Percentiles rank a stretch among this genome's conserved stretches.
Evolutionary conservation across 2,113 vertebrate genomes (phyloP).

Genomic region (Cephalopterus ornatus): DNA sequence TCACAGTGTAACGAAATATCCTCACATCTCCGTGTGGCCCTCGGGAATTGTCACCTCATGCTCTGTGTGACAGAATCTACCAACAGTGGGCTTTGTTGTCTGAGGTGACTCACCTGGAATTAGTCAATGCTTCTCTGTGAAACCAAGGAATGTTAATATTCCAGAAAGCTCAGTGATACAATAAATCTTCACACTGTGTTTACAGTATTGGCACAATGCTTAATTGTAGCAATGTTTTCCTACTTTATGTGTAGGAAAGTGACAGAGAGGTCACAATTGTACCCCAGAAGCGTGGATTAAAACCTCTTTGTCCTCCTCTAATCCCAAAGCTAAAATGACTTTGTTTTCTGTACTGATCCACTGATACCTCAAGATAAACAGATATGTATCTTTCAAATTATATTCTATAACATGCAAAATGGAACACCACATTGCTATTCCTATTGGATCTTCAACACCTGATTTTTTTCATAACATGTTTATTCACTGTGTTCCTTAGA

Average conservation of each 20-base stretch:
- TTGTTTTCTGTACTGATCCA: neutral
- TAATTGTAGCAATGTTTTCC: neutral
- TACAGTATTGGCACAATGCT: neutral
- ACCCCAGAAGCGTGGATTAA: neutral
- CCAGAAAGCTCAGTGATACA: neutral
- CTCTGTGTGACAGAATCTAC: neutral
- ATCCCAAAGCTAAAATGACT: neutral
- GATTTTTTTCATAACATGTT: neutral
- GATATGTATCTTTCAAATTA: neutral
- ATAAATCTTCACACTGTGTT: neutral
- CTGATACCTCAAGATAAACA: neutral
- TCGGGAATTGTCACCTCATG: neutral
- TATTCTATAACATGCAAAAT: neutral
- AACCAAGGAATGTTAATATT: neutral
- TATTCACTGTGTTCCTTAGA: neutral
- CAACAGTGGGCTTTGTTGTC: slow-evolving; percentile 1
- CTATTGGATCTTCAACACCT: neutral
- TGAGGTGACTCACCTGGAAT: slow-evolving; percentile 29
- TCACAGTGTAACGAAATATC: neutral
- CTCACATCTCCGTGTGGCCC: neutral
- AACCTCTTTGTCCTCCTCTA: neutral
- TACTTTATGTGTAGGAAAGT: neutral
- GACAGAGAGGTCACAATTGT: neutral
- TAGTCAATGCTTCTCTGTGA: neutral
- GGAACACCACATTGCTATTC: neutral